Evolutionary conservation across 2,888 invertebrate genomes (phyloP), one percentile per base, ranked within the genome.

Genomic region (Cephus nigrinus): DNA sequence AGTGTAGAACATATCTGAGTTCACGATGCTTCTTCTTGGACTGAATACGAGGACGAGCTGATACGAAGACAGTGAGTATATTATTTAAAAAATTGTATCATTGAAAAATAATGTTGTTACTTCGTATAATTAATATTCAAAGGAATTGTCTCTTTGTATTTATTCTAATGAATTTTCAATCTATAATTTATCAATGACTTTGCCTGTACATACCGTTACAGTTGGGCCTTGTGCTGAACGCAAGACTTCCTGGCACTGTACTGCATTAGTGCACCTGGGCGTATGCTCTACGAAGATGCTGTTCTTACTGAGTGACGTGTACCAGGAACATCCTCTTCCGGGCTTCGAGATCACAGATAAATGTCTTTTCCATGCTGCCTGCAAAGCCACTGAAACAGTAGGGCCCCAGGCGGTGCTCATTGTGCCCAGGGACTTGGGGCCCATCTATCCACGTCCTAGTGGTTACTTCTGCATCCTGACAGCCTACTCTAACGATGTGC

Each of bases 371-470:
- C 55, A 55, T 23, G 23, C 9, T 55, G 23, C 23, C 9, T 55
- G 55, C 23, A 55, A 55, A 9, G 55, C 55, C 55, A 55, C 55
- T 55, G 55, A 55, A 55, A 23, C 55, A 23, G 55, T 23, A 55
- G 55, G 55, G 23, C 55, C 55, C 55, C 55, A 55, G 55, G 55
- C 55, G 2, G 55, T 55, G 55, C 23, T 55, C 55, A 55, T 55
- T 23, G 55, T 55, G 1, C 55, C 55, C 23, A 55, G 55, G 55
- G 55, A 55, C 55, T 55, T 55, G 79, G 83, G 81, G 85, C 78
- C 85, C 87, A 87, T 87, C 85, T 84, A 88, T 88, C 87, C 84
- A 86, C 84, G 87, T 88, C 87, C 79, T 80, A 75, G 80, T 73
- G 80, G 83, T 81, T 84, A 86, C 84, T 84, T 85, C 84, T 80